Base-by-base conservation (phyloP, 2,888 invertebrate species). In the Ormyrus thymus region DNA sequence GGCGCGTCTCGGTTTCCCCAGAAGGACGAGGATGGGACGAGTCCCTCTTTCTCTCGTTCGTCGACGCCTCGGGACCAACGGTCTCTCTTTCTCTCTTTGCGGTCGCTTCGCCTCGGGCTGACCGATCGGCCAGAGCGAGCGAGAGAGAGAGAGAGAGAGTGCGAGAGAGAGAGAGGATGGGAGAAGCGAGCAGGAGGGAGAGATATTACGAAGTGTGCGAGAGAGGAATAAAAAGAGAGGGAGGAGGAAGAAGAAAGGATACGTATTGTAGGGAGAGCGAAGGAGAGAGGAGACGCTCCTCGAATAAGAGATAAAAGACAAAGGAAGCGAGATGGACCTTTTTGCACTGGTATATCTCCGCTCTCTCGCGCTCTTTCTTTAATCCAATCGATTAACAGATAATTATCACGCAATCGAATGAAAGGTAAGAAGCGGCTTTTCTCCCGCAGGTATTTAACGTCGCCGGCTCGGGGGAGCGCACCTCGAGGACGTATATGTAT, bases 331-430 rank as follows among this genome's bases (percentile, higher is more conserved):
- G 15, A 65, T 65, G 45, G 50, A 65, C 15, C 62, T 46, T 62
- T 46, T 62, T 15, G 58, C n/a, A 43, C 29, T 29, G 29, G 29
- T 29, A 29, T 29, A 29, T 29, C 29, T 29, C 29, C 29, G 29
- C 84, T 82, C 83, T 84, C 84, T 84, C 84, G 84, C 84, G 83
- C 53, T 53, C 53, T n/a, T 53, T n/a, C 11, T 55, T 55, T 55
- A 55, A 55, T n/a, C 13, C 29, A 29, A 29, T 29, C 29, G 29
- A 29, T 29, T 29, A 29, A 29, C 29, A 29, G 29, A 29, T 29
- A 29, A 29, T 29, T 29, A 29, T 29, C 29, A 29, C 29, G 29
- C 29, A 29, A 29, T 29, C 29, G 29, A 29, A 29, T 29, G 4
- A 29, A 29, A 29, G 29, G 29, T 1, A 29, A 29, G 29, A 29